These are phyloP conservation scores for Gasteruption jaculator DNA, from an alignment of 2,888 invertebrate species.

Conservation along the genomic window DNA sequence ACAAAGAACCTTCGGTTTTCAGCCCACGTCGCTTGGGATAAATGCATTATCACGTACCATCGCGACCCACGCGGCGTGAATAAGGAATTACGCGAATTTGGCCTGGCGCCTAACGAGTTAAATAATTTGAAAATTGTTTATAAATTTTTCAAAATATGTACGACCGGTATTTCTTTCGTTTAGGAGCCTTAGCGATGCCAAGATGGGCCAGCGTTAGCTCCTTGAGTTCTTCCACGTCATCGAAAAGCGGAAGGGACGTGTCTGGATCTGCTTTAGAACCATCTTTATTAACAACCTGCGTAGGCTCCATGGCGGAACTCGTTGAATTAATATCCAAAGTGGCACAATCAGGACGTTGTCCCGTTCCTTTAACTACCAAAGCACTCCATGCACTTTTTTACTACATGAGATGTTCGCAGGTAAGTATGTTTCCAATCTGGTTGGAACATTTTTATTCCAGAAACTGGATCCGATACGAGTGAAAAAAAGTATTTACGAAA, in stretches of 20 bases:
- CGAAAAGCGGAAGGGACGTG: slow-evolving; percentile 53
- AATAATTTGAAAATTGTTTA: neutral
- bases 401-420: slow-evolving; percentile 88
- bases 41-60: no score
- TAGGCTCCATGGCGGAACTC: slow-evolving; percentile 76
- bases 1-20: no score
- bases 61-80: no score
- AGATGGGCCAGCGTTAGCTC: slow-evolving; percentile 75
- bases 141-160: neutral
- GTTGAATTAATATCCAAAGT: slow-evolving; percentile 64
- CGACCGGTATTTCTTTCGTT: neutral
- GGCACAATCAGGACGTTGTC: slow-evolving; percentile 57
- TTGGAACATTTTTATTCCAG: no score
- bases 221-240: slow-evolving; percentile 56
- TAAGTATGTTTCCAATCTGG: slow-evolving; percentile 43
- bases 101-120: no score
- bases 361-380: slow-evolving; percentile 57
- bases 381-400: slow-evolving; percentile 82
- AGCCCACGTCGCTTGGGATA: no score
- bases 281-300: slow-evolving; percentile 80
- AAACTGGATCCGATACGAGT: no score
- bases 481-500: no score
- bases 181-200: slow-evolving; percentile 78
- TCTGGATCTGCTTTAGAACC: slow-evolving; percentile 55
- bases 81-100: no score